These are phyloP conservation scores for Pangasius sanitwongsei DNA, from an alignment of 2,797 vertebrate species.

Conservation along the genomic window DNA sequence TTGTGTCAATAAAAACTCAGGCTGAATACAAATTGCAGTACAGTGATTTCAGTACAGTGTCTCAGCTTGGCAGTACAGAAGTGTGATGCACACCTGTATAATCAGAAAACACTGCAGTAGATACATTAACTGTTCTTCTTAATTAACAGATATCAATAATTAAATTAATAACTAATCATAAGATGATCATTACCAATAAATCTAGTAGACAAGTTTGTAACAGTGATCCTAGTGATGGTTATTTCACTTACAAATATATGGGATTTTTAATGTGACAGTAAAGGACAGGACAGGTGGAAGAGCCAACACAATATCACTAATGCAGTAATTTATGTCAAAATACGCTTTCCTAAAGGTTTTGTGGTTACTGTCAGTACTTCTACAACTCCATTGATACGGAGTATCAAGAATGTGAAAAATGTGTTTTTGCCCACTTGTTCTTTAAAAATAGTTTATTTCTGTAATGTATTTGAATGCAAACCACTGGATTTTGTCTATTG, in stretches of 20 bases:
- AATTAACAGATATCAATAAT: not conserved
- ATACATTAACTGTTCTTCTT: not conserved
- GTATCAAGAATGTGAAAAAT: not conserved
- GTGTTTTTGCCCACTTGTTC: not conserved
- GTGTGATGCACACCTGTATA: conserved; percentile 17
- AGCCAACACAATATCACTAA: not conserved
- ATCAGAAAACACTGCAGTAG: conserved; percentile 17
- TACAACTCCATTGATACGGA: not conserved
- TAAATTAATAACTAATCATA: conserved; percentile 7
- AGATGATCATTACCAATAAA: not conserved
- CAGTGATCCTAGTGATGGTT: not conserved
- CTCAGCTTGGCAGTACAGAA: conserved; percentile 41
- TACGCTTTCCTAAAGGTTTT: not conserved
- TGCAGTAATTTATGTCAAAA: not conserved
- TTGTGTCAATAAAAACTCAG: conserved; percentile 60
- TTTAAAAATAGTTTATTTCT: not conserved
- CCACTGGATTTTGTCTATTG: not conserved
- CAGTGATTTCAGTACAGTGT: conserved; percentile 47
- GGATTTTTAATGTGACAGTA: not conserved
- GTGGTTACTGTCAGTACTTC: not conserved
- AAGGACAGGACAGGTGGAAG: not conserved
- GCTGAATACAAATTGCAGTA: conserved; percentile 69
- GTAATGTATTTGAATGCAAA: not conserved
- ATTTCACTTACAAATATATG: not conserved
- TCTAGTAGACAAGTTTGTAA: not conserved